Evolutionary conservation across 2,113 vertebrate species (phyloP), one percentile per base, ranked within the genome.

Genomic region (Rhinoderma darwinii): DNA sequence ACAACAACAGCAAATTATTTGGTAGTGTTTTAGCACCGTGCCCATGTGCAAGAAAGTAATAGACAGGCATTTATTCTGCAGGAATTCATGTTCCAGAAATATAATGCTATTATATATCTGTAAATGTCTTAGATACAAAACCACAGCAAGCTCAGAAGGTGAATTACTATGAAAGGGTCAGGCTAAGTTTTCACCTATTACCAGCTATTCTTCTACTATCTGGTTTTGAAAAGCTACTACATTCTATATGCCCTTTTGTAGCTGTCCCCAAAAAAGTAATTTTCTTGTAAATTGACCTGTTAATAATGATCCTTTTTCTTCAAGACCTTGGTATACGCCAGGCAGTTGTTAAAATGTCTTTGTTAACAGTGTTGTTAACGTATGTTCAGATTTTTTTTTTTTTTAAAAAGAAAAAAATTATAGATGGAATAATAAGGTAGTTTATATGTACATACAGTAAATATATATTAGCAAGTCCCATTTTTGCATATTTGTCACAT

Each of bases 191-290:
- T 86, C 76, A 86, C n/a, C 84, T 78, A 81, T 86, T 86, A 68
- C 80, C 66, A 86, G 77, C 59, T 80, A 73, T 54, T 86, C 63
- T 32, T 22, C 63, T 56, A 81, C 72, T 86, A 50, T 73, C 76
- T 59, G 35, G 47, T 72, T 81, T 81, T 86, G 76, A 86, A 86
- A 84, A 56, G 41, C 32, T 59, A 25, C 47, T 86, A 59, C 68
- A 79, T 76, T 86, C 30, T 79, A 41, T 72, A 80, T 81, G 84
- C 77, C 76, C 76, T 80, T 78, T 86, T 86, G 84, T 59, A 68
- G 7, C 61, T 72, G 76, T 86, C 77, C 77, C 84, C 84, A 72
- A 72, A 86, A 86, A 86, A 86, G 76, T 86, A 86, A 86, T 86
- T 86, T 86, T 80, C 84, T 81, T 72, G 44, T 68, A 68, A 72